Percentiles rank a stretch among this genome's conserved stretches.
These are phyloP conservation scores for Drosophila buzzatii DNA, from an alignment of 2,888 invertebrate genomes.

Conservation along the genomic window DNA sequence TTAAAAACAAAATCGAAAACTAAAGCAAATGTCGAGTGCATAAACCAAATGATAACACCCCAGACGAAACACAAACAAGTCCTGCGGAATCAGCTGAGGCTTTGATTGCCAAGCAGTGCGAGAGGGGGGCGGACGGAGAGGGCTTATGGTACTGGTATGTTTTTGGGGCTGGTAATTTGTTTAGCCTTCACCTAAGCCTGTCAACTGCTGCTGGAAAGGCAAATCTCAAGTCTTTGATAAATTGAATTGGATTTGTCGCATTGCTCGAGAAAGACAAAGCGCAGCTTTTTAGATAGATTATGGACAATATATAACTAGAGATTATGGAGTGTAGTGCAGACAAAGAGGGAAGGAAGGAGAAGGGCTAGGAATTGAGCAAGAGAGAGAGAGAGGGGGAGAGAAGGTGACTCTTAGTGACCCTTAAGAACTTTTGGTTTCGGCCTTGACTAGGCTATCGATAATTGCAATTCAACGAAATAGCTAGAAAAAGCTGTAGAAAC, in stretches of 20 bases:
- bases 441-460: neutral
- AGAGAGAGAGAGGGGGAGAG: neutral
- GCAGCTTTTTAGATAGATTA: conserved; percentile 13
- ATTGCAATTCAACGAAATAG: neutral
- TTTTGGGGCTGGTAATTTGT: conserved; percentile 39
- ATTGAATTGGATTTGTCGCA: conserved; percentile 64
- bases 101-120: neutral
- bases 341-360: too few relatives aligned
- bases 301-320: conserved; percentile 18
- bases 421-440: neutral
- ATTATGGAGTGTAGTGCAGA: neutral
- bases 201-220: conserved; percentile 35
- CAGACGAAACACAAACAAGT: conserved; percentile 9
- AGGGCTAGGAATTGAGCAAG: too few relatives aligned
- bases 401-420: neutral
- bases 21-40: conserved; percentile 22
- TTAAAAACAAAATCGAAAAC: conserved; percentile 42
- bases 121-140: too few relatives aligned
- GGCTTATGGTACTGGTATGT: neutral
- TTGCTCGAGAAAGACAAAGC: conserved; percentile 5
- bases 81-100: neutral
- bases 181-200: conserved; percentile 38
- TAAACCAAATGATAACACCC: conserved; percentile 8
- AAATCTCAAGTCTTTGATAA: conserved; percentile 63
- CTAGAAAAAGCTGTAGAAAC: too few relatives aligned